phyloP scores from a whole-genome alignment of 2,888 invertebrate genomes.

The Andrena trimmerana region DNA sequence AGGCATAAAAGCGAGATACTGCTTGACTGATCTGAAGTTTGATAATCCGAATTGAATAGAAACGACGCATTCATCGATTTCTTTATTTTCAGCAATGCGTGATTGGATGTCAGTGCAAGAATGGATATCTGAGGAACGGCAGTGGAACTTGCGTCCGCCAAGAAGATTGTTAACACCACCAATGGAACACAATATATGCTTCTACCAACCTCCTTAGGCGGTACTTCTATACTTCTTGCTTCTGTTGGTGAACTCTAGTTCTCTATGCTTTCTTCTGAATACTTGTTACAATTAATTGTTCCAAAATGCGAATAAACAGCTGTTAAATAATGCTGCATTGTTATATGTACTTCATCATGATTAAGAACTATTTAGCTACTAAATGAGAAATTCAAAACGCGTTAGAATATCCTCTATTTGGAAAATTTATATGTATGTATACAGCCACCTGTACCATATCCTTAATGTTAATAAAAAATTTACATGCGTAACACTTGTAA shows the following conservation, averaged over 20 bases:
- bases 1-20: no score
- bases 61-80: neutral
- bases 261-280: neutral
- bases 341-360: neutral
- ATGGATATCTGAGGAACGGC: slow-evolving; percentile 3
- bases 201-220: neutral
- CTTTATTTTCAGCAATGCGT: slow-evolving; percentile 54
- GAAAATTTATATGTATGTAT: no score
- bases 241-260: no score
- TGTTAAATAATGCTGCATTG: neutral
- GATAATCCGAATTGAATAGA: no score
- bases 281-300: neutral
- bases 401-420: no score
- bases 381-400: no score
- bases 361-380: no score
- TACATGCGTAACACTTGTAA: no score
- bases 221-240: neutral
- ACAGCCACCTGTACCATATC: no score
- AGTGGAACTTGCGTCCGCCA: slow-evolving; percentile 3
- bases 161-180: slow-evolving; percentile 18
- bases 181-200: neutral
- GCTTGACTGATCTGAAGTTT: no score
- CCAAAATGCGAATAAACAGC: neutral
- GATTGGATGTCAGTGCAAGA: slow-evolving; percentile 52
- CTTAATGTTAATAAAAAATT: no score